Conservation (phyloP, 2,888 invertebrate genomes). For the Drosophila falleni region DNA sequence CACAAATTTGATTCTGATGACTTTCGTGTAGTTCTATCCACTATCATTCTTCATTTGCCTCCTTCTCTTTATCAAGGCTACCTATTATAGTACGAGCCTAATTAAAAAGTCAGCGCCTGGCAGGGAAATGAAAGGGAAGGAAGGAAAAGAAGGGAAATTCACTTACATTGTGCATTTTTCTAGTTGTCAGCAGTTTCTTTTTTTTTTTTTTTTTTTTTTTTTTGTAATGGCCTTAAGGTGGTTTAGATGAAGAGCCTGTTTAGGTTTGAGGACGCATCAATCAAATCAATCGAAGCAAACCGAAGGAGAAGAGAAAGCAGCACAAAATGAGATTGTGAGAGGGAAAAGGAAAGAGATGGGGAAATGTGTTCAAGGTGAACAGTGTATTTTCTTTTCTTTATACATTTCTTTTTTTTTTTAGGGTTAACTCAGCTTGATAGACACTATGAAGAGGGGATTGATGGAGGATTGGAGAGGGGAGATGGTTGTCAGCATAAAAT, state of each 20-base stretch:
- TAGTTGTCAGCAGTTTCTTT: slow-evolving; percentile 49
- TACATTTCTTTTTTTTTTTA: slow-evolving; percentile 2
- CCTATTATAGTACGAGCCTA: slow-evolving; percentile 31
- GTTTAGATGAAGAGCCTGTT: slow-evolving; percentile 30
- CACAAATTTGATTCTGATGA: slow-evolving; percentile 36
- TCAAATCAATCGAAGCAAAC: slow-evolving; percentile 59
- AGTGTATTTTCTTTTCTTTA: slow-evolving; percentile 18
- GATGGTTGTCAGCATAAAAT: slow-evolving; percentile 65
- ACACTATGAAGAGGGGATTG: not conserved
- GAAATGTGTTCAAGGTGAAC: slow-evolving; percentile 51
- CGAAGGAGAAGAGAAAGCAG: slow-evolving; percentile 1
- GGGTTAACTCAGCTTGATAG: slow-evolving; percentile 6
- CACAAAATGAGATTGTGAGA: slow-evolving; percentile 12
- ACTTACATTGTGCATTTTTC: slow-evolving; percentile 48
- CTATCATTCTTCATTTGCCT: not conserved
- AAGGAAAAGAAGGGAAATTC: slow-evolving; percentile 14
- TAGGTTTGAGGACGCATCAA: slow-evolving; percentile 39
- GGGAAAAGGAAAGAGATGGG: slow-evolving; percentile 7
- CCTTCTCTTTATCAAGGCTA: not conserved
- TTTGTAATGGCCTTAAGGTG: slow-evolving; percentile 39
- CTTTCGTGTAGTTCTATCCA: not conserved
- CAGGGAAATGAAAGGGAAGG: slow-evolving; percentile 38
- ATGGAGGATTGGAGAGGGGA: not conserved
- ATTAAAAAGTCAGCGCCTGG: slow-evolving; percentile 48
- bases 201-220: slow-evolving; percentile 9